phyloP scores from a whole-genome alignment of 2,888 invertebrate genomes.

The Pemphredon lugubris region DNA sequence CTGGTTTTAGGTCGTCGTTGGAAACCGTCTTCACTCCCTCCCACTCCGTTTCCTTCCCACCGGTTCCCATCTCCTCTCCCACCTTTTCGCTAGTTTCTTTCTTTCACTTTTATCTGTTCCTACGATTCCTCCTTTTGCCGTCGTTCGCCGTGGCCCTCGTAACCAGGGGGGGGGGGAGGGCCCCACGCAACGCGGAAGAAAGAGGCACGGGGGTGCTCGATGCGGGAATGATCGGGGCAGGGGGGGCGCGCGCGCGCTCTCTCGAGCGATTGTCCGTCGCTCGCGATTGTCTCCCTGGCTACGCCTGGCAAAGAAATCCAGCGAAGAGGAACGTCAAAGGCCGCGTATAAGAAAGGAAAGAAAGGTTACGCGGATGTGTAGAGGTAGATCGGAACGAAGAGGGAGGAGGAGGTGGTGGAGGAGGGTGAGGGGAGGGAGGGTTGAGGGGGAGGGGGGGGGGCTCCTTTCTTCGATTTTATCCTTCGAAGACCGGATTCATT shows the following conservation, averaged over 20 bases:
- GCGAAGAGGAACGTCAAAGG: constrained; percentile 46
- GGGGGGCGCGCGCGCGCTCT: too few relatives aligned
- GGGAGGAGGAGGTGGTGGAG: background rate
- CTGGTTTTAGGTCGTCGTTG: constrained; percentile 49
- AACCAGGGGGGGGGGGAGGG: too few relatives aligned
- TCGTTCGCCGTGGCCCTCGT: background rate
- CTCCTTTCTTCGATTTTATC: constrained; percentile 55
- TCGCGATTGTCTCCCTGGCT: constrained; percentile 66
- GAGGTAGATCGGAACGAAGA: background rate
- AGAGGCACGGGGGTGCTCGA: constrained; percentile 47
- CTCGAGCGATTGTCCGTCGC: constrained; percentile 65
- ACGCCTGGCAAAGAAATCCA: constrained; percentile 52
- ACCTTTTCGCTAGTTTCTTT: background rate
- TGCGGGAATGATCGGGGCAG: constrained; percentile 69
- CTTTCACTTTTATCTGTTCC: constrained; percentile 23
- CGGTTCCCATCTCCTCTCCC: background rate
- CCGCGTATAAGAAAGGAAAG: constrained; percentile 16
- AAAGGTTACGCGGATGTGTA: background rate
- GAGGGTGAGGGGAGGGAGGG: background rate
- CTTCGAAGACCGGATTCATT: constrained; percentile 31
- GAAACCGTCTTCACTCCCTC: background rate
- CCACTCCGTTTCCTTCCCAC: background rate
- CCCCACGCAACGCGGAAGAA: constrained; percentile 10
- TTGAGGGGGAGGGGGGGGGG: constrained; percentile 14
- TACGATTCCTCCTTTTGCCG: constrained; percentile 15